phyloP scores from a whole-genome alignment of 2,888 invertebrate genomes.

The Apamea monoglypha region DNA sequence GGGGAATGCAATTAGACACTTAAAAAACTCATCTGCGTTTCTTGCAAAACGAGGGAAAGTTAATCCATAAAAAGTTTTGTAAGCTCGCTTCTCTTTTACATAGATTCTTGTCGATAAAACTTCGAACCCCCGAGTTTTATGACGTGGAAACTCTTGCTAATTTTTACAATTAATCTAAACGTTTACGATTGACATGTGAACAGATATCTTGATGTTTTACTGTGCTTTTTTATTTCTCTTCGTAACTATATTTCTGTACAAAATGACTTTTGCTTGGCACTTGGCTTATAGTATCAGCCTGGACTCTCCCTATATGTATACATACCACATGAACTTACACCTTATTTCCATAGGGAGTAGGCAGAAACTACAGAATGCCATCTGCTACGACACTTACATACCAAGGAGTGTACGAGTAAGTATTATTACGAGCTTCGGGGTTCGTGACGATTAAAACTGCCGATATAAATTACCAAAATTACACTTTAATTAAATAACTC shows the following conservation, averaged over 20 bases:
- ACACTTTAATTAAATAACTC: too few species aligned
- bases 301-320: not conserved
- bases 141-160: conserved; percentile 60
- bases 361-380: too few species aligned
- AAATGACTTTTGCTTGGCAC: not conserved
- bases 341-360: too few species aligned
- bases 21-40: conserved; percentile 25
- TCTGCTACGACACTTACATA: too few species aligned
- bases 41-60: conserved; percentile 44
- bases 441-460: too few species aligned
- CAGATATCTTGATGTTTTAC: not conserved
- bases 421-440: too few species aligned
- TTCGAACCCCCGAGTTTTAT: conserved; percentile 54
- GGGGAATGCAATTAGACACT: conserved; percentile 40
- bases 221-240: not conserved
- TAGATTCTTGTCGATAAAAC: conserved; percentile 46
- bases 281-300: not conserved
- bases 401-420: too few species aligned
- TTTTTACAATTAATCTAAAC: conserved; percentile 60
- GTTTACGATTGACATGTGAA: conserved; percentile 51
- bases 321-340: not conserved
- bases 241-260: not conserved
- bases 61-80: conserved; percentile 55
- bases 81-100: conserved; percentile 34
- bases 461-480: too few species aligned